Evolutionary conservation across 1,140 invertebrate genomes (phyloP), one percentile per base, ranked within the genome.

Genomic region (Aphis craccivora): DNA sequence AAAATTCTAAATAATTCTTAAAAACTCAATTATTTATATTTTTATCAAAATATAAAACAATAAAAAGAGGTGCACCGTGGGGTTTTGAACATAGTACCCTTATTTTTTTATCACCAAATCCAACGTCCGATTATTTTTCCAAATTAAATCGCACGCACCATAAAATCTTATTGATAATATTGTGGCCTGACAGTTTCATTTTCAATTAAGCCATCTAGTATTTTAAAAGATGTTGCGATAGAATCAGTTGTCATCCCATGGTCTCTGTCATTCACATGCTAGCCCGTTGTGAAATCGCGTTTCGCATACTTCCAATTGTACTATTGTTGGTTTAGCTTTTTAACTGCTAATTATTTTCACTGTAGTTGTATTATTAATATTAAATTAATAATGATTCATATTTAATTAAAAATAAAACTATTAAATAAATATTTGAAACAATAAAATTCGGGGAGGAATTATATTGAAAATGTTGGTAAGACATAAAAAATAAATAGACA

Each of bases 131-230:
- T 84, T 84, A 40, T 84, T 76, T 43, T 84, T 84, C 37, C 83
- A 43, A 84, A 84, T 84, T 3, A 40, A 40, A 40, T 40, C 37
- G 37, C 37, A 84, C 83, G 83, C 43, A 22, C 40, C 37, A 84
- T 40, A 20, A 84, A 84, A 84, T 84, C 22, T 9, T 84, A 84
- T 84, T 43, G 37, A 40, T 84, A 84, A 84, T 84, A 84, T 84
- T 30, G 83, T 84, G 9, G 83, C 37, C 37, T 84, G 83, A 84
- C 83, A 84, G 9, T 84, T 84, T 84, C 37, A 84, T 84, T 84
- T 84, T 11, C 83, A 84, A 84, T 84, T 43, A 84, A 40, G 43
- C 83, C 23, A 84, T 40, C 35, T 84, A 25, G 22, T 84, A 23
- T 43, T 37, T 84, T 84, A 30, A 84, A 84, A 40, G 23, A 43